Base-by-base conservation (phyloP, 2,888 invertebrate species). In the Lathronympha strigana region DNA sequence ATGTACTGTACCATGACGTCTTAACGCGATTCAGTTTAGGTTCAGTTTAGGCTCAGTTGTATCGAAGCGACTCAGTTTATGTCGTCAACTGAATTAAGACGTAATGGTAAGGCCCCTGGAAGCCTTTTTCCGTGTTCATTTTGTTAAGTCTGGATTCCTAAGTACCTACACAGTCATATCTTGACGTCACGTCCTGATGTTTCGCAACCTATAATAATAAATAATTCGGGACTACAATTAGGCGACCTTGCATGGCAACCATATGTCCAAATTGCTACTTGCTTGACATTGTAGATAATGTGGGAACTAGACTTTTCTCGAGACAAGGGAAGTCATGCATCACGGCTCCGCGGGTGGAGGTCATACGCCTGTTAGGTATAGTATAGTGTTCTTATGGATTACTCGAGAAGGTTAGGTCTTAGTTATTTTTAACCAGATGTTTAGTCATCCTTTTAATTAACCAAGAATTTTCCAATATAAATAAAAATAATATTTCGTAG, bases 201-300 rank as follows among this genome's bases (percentile, higher is more conserved):
- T 49, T 45, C 55, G 33, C 49, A 60, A 13, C 4, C 58, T 75
- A 76, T 72, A 77, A 76, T 74, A 75, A 76, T 73, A 72, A 69
- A 72, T 77, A 69, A 72, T 77, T 75, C 57, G 31, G 57, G 76
- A 75, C 73, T 71, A 74, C 63, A 73, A 73, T 72, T 71, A 69
- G 69, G 69, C 76, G 86, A 84, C 89, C 90, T 90, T 89, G 89
- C 72, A 66, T 84, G 88, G 83, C 82, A 80, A 83, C 87, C 91
- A 90, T 85, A 91, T 90, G 91, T 87, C 86, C 79, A 88, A 88
- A 86, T 83, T 80, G 82, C 80, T 77, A 71, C 78, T 84, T 83
- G 86, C 45, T 84, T 83, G 84, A 82, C 89, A 88, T 86, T 86
- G 88, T 82, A 76, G 69, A 77, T 81, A 80, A 83, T 90, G 90